Conservation (phyloP, 92 coral and sea anemone species). For the Porites rus region DNA sequence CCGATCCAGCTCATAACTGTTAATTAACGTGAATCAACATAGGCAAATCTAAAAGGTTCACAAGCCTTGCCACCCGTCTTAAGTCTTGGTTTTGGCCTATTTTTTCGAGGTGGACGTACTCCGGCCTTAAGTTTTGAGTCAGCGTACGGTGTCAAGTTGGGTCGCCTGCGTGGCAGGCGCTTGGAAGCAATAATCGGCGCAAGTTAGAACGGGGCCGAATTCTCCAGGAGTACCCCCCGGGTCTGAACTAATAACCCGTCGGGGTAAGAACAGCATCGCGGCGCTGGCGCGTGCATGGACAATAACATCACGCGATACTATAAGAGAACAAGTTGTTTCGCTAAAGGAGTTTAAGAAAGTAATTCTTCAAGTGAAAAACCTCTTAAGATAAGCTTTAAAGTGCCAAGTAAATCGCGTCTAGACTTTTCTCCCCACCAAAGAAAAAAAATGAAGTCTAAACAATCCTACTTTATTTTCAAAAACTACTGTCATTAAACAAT, state of each 20-base stretch:
- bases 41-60: neutral
- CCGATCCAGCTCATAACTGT: neutral
- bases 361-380: neutral
- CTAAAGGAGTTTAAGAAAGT: neutral
- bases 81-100: no score
- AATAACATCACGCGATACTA: conserved; percentile 23
- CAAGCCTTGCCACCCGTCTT: neutral
- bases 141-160: no score
- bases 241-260: conserved; percentile 19
- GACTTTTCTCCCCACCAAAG: no score
- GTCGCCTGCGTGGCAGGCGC: no score
- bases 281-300: neutral
- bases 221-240: neutral
- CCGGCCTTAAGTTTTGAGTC: no score
- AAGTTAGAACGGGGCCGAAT: no score
- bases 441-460: no score
- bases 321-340: neutral
- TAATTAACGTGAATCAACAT: neutral
- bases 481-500: no score
- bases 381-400: neutral
- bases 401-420: no score
- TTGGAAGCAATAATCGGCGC: neutral
- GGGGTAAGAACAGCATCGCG: neutral
- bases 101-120: no score
- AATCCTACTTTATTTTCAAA: no score